These are phyloP conservation scores for Drosophila azteca DNA, from an alignment of 1,140 invertebrate genomes.

Conservation along the genomic window DNA sequence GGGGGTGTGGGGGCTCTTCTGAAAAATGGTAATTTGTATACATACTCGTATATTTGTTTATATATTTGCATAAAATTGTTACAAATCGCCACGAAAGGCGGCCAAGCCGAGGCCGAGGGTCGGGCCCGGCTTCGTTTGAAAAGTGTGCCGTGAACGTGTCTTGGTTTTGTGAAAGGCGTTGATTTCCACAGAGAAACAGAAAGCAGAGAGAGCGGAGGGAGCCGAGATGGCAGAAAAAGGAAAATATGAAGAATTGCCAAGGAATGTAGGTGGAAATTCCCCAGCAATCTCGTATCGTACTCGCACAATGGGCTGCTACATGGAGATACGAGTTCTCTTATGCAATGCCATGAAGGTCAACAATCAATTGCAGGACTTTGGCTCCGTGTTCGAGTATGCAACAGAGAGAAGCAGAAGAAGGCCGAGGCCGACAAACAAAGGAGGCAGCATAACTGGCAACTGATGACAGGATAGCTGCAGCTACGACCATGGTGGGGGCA, in stretches of 20 bases:
- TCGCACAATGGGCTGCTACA: not conserved
- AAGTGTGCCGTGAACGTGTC: conserved; percentile 26
- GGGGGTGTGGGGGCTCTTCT: no score
- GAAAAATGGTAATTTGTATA: conserved; percentile 36
- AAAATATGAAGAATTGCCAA: no score
- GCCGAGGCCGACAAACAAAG: conserved; percentile 25
- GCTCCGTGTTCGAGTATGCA: no score
- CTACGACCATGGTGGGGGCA: no score
- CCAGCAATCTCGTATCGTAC: no score
- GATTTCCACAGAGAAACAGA: conserved; percentile 7
- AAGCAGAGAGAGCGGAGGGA: conserved; percentile 1
- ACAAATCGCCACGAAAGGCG: conserved; percentile 18
- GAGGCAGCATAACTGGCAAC: conserved; percentile 44
- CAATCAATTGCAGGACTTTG: conserved; percentile 36
- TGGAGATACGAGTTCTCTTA: conserved; percentile 28
- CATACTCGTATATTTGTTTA: not conserved
- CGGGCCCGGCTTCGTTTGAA: not conserved
- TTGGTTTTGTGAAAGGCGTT: conserved; percentile 10
- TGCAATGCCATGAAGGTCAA: conserved; percentile 49
- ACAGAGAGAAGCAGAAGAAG: no score
- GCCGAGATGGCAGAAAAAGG: no score
- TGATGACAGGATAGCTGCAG: conserved; percentile 18
- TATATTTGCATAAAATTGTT: conserved; percentile 42
- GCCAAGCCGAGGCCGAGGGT: no score
- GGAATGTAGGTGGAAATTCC: no score